Percentiles rank a stretch among this genome's conserved stretches.
Conservation (phyloP, 2,888 invertebrate genomes). For the Sicus ferrugineus region DNA sequence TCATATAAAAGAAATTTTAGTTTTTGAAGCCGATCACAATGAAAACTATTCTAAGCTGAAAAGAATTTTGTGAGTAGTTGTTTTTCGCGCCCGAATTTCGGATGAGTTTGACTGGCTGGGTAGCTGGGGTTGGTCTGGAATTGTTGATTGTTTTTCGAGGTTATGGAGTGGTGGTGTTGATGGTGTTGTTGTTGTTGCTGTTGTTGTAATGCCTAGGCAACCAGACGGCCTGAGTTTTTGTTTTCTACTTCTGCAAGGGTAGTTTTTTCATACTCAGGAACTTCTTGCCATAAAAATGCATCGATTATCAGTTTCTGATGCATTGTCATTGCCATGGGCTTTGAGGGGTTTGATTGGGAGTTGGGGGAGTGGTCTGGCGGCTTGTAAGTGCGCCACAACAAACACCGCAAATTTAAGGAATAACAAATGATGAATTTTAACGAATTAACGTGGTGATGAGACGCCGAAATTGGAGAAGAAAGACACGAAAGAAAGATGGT, state of each 20-base stretch:
- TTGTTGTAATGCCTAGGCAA: slow-evolving; percentile 6
- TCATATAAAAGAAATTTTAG: slow-evolving; percentile 36
- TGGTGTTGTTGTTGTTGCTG: slow-evolving; percentile 16
- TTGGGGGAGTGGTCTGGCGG: no score
- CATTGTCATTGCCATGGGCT: no score
- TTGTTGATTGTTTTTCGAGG: neutral
- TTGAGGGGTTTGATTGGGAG: no score
- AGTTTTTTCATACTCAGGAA: neutral
- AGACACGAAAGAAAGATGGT: no score
- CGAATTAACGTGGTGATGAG: no score
- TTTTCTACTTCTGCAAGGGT: neutral
- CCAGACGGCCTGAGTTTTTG: neutral
- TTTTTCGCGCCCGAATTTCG: neutral
- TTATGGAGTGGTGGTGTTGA: neutral
- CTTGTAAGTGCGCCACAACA: no score
- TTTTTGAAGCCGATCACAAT: slow-evolving; percentile 35
- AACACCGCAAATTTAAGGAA: no score
- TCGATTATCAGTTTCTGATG: no score
- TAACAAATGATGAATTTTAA: no score
- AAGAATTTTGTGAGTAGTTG: neutral
- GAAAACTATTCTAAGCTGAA: slow-evolving; percentile 17
- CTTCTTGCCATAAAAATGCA: neutral
- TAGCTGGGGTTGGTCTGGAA: no score
- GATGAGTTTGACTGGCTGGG: no score
- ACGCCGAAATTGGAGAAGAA: no score